Conservation (phyloP, 2,888 invertebrate species). For the Chrysotoxum bicinctum region DNA sequence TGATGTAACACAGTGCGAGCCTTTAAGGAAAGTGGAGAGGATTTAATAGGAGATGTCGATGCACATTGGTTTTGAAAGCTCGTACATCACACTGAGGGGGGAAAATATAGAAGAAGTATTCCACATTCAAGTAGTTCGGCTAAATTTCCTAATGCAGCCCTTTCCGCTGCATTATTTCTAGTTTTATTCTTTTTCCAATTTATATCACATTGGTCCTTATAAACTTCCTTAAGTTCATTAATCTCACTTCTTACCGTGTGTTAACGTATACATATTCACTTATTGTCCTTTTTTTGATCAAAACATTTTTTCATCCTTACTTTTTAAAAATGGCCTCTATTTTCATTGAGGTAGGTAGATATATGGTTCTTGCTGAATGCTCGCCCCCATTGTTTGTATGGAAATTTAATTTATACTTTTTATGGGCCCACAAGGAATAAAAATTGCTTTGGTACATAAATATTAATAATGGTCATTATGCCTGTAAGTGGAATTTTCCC, state of each 20-base stretch:
- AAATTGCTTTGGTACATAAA: constrained; percentile 66
- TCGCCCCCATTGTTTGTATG: constrained; percentile 32
- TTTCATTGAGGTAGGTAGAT: not conserved
- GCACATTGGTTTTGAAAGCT: too few species aligned
- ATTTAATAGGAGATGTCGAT: too few species aligned
- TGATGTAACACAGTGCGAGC: too few species aligned
- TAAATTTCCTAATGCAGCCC: too few species aligned
- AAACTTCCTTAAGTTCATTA: too few species aligned
- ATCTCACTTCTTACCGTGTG: not conserved
- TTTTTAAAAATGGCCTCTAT: not conserved
- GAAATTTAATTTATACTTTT: constrained; percentile 49
- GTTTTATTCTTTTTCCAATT: too few species aligned
- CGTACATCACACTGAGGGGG: too few species aligned
- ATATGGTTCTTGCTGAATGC: not conserved
- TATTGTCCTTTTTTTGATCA: not conserved
- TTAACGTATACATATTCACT: not conserved
- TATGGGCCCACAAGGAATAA: constrained; percentile 64
- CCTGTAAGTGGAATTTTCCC: constrained; percentile 71
- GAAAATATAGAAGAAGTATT: too few species aligned
- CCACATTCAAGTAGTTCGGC: too few species aligned
- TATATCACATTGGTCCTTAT: too few species aligned
- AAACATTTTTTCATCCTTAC: not conserved
- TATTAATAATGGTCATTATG: constrained; percentile 72
- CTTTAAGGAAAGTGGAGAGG: too few species aligned
- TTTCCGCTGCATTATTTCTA: too few species aligned